Conservation (phyloP, 1,140 invertebrate species). For the Papilio machaon region DNA sequence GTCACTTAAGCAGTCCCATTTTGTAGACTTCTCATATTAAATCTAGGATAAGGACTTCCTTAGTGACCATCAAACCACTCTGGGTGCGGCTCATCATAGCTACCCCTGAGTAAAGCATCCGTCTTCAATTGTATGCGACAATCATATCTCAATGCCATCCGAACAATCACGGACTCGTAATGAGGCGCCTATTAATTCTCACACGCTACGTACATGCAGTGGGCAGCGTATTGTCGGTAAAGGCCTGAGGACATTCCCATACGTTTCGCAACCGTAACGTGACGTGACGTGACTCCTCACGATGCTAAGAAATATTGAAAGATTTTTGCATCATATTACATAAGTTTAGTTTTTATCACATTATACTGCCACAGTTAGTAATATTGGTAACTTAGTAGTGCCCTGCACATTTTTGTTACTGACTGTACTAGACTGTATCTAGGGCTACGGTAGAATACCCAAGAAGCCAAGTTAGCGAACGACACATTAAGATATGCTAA, state of each 20-base stretch:
- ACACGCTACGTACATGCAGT: conserved; percentile 28
- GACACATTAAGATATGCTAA: no score
- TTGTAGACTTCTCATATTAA: no score
- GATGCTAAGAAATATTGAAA: background rate
- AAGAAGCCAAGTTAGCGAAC: no score
- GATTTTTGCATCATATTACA: background rate
- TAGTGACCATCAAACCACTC: background rate
- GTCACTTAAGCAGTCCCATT: no score
- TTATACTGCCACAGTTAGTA: no score
- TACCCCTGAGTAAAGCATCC: background rate
- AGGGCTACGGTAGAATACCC: no score
- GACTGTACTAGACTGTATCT: no score
- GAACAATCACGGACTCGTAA: conserved; percentile 21
- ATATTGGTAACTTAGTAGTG: no score
- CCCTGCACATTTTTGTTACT: no score
- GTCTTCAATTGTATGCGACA: conserved; percentile 32
- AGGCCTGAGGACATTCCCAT: conserved; percentile 29
- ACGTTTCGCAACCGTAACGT: conserved; percentile 34
- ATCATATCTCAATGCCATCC: conserved; percentile 34
- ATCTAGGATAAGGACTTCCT: no score
- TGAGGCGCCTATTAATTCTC: conserved; percentile 31
- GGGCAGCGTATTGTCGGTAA: conserved; percentile 17
- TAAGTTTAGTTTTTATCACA: background rate
- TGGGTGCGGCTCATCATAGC: background rate
- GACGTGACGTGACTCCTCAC: conserved; percentile 14